Percentiles rank a stretch among this genome's conserved stretches.
Evolutionary conservation across 2,113 vertebrate genomes (phyloP).

Genomic region (Capra hircus): DNA sequence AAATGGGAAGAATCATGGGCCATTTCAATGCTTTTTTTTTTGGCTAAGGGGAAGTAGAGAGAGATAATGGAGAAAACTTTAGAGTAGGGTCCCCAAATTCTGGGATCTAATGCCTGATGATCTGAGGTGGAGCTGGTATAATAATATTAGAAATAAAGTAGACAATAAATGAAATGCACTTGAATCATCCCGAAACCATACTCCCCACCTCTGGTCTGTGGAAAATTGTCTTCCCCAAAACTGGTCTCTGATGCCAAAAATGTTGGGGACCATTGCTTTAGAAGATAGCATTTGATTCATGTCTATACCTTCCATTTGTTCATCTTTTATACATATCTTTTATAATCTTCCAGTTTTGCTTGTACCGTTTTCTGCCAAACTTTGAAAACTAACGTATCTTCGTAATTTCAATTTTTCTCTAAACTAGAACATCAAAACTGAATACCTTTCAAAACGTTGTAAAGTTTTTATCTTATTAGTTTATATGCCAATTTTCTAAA

Average conservation of each 20-base stretch:
- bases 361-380: neutral
- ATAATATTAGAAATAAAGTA: neutral
- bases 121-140: neutral
- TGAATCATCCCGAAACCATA: neutral
- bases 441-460: neutral
- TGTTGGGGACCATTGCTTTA: neutral
- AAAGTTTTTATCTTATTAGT: constrained; percentile 26
- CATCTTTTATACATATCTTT: neutral
- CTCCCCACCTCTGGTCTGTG: neutral
- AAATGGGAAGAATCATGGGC: neutral
- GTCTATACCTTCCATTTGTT: neutral
- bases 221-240: neutral
- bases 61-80: neutral
- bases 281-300: neutral
- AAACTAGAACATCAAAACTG: neutral
- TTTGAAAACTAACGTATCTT: neutral
- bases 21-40: neutral
- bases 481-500: constrained; percentile 13
- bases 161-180: neutral
- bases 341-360: neutral
- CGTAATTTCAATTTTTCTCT: neutral
- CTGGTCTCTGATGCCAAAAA: neutral
- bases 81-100: neutral
- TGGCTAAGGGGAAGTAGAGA: neutral
- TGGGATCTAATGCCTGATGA: neutral